Evolutionary conservation across 2,888 invertebrate species (phyloP).

Genomic region (Epistrophella euchroma): DNA sequence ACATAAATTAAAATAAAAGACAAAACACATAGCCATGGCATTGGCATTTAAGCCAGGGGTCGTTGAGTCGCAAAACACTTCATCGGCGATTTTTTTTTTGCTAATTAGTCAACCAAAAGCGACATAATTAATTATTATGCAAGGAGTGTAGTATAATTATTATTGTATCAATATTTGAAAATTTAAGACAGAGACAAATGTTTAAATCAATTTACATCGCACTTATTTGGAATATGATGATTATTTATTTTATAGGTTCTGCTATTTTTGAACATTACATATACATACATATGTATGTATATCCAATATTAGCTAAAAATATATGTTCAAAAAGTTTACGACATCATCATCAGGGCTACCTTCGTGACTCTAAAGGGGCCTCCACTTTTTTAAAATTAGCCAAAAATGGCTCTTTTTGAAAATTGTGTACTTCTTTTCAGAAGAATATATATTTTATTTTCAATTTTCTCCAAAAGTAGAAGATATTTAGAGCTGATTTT

Average conservation of each 20-base stretch:
- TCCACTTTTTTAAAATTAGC: too few species aligned
- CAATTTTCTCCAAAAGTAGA: too few species aligned
- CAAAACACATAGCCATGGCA: constrained; percentile 40
- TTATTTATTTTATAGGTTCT: neutral
- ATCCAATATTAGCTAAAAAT: neutral
- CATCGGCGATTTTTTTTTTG: constrained; percentile 28
- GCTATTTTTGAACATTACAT: neutral
- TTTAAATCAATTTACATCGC: constrained; percentile 1
- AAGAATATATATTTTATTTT: too few species aligned
- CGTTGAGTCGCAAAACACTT: constrained; percentile 53
- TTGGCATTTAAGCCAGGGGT: constrained; percentile 48
- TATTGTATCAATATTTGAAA: constrained; percentile 1
- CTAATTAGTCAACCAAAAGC: neutral
- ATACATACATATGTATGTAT: too few species aligned
- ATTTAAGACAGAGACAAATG: neutral
- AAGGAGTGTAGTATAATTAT: constrained; percentile 3
- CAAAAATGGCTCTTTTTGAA: too few species aligned
- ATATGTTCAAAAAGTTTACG: neutral
- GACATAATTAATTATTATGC: constrained; percentile 9
- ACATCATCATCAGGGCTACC: neutral
- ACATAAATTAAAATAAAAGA: constrained; percentile 18
- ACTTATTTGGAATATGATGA: constrained; percentile 9
- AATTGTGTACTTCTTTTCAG: too few species aligned
- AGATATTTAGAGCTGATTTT: too few species aligned
- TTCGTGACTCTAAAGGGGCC: too few species aligned